Conservation (phyloP, 2,113 vertebrate genomes). For the Romanogobio albipinnatus region DNA sequence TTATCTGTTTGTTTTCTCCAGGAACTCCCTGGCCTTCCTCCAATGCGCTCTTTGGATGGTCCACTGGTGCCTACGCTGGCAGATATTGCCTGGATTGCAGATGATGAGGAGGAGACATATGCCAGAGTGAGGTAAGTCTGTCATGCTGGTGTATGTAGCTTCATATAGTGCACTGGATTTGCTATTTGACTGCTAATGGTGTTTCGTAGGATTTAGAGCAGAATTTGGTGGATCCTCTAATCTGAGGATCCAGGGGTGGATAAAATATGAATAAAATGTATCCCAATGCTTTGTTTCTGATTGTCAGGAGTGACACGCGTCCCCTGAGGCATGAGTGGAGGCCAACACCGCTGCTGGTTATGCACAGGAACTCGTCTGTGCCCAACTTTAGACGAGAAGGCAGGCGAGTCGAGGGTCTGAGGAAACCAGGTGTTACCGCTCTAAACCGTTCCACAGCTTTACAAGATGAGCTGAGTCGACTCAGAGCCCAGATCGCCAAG, state of each 20-base stretch:
- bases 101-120: slow-evolving; percentile 95
- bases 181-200: background rate
- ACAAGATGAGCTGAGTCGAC: slow-evolving; percentile 92
- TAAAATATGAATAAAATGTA: background rate
- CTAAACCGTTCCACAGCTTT: slow-evolving; percentile 91
- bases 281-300: background rate
- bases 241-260: too few species aligned
- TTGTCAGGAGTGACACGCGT: slow-evolving; percentile 86
- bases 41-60: slow-evolving; percentile 80
- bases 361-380: slow-evolving; percentile 96
- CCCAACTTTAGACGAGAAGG: slow-evolving; percentile 94
- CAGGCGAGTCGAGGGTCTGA: slow-evolving; percentile 89
- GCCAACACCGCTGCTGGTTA: slow-evolving; percentile 92
- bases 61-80: slow-evolving; percentile 93
- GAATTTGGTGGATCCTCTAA: background rate
- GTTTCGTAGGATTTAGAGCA: background rate
- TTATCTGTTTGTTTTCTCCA: slow-evolving; percentile 60
- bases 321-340: slow-evolving; percentile 96
- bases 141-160: background rate
- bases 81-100: slow-evolving; percentile 97
- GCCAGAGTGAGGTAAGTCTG: slow-evolving; percentile 89
- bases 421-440: slow-evolving; percentile 90
- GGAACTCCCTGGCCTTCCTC: slow-evolving; percentile 85
- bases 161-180: too few species aligned
- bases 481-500: slow-evolving; percentile 94